Conservation (phyloP, 1,140 invertebrate species). For the Lutraria rhynchaena region DNA sequence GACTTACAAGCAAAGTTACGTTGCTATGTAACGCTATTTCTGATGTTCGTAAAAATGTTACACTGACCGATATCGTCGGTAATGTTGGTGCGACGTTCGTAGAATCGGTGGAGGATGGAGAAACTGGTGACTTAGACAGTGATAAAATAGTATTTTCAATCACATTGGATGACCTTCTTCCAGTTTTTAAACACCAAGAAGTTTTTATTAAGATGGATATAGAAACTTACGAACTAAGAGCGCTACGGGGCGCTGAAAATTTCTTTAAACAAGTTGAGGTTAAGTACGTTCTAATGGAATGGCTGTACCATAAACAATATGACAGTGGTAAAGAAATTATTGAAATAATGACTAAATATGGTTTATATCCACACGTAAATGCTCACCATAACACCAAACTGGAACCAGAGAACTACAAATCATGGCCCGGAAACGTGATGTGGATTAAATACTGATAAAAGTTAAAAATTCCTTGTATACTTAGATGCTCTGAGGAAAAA, state of each 20-base stretch:
- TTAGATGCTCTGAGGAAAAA: no score
- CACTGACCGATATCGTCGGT: conserved; percentile 59
- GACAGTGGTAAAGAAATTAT: conserved; percentile 50
- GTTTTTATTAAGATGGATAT: conserved; percentile 63
- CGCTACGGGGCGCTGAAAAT: conserved; percentile 55
- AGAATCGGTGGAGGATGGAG: not conserved
- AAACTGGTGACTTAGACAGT: not conserved
- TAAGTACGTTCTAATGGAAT: conserved; percentile 74
- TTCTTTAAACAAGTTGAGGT: conserved; percentile 67
- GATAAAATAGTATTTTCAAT: conserved; percentile 33
- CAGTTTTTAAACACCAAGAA: conserved; percentile 38
- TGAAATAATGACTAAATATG: conserved; percentile 30
- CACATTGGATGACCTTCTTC: conserved; percentile 63
- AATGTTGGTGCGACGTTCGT: conserved; percentile 70
- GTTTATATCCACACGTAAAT: conserved; percentile 48
- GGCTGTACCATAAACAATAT: conserved; percentile 56
- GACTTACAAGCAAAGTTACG: conserved; percentile 58
- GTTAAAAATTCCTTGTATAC: no score
- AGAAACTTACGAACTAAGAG: conserved; percentile 71
- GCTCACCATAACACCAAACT: conserved; percentile 47
- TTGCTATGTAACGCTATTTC: conserved; percentile 71
- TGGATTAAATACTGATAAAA: conserved; percentile 56
- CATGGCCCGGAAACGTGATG: conserved; percentile 53
- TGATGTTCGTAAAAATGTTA: conserved; percentile 59
- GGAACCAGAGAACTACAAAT: conserved; percentile 19